Base-by-base conservation (phyloP, 2,888 invertebrate species). In the Odontocolon sp. region DNA sequence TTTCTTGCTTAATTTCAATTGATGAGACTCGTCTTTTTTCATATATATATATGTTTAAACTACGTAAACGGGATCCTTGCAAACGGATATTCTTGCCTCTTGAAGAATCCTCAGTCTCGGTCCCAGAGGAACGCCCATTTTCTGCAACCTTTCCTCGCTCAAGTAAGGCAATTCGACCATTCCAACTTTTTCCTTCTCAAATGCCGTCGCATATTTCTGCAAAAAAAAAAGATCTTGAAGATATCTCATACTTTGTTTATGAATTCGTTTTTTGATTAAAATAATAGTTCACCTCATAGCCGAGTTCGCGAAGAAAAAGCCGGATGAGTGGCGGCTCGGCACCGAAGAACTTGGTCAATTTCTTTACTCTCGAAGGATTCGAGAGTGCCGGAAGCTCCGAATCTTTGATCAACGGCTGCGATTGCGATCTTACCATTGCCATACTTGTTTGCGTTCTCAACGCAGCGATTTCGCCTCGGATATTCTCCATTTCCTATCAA, bases 321-420 rank as follows among this genome's bases (percentile, higher is more conserved):
- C 97, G 93, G 91, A 97, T 94, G 81, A 97, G 93, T 6, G 97
- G 97, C 28, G 97, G 97, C 90, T 98, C 97, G 90, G 96, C 96
- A 23, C 97, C 98, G 92, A 98, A 98, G 92, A 98, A 97, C 93
- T 97, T 96, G 72, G 97, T 97, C 80, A 97, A 92, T 85, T 97
- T 95, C 90, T 96, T 96, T 16, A 97, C 96, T 77, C 97, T 92
- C 80, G 95, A 95, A 0, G 97, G 97, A 91, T 97, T 97, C 81
- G 96, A 95, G 85, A 97, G 93, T 63, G 94, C 94, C 82, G 93
- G 94, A 50, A 94, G 92, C 86, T 94, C 95, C 76, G 92, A 92
- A 79, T 88, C 90, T 81, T 86, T 90, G 86, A 88, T 89, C 85
- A 95, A 90, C 11, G 94, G 93, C 83, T 93, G 93, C 40, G 94